phyloP scores from a whole-genome alignment of 2,113 vertebrate genomes.

The Cricetomys ansorgei region DNA sequence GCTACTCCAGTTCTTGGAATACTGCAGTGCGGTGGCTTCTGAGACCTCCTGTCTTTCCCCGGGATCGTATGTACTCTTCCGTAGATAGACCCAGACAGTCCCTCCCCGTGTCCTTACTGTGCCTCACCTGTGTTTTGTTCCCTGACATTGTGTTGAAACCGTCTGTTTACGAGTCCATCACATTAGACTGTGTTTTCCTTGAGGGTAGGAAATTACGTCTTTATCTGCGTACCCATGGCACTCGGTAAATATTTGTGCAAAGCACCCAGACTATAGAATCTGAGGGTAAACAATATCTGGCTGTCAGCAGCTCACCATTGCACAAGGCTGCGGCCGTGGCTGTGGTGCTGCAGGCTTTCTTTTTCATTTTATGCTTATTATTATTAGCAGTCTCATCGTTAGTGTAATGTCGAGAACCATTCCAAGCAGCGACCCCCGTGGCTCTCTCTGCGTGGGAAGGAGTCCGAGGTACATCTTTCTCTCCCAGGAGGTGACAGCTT shows the following conservation, averaged over 20 bases:
- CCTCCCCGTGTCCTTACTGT: neutral
- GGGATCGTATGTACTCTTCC: accelerated
- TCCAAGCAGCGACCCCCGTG: neutral
- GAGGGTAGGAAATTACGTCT: neutral
- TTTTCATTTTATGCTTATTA: slow-evolving; percentile 60
- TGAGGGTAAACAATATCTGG: neutral
- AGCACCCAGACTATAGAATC: neutral
- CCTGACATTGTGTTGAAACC: neutral
- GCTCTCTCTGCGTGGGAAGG: neutral
- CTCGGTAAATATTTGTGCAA: slow-evolving; percentile 45
- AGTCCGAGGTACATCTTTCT: neutral
- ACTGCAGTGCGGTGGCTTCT: accelerated
- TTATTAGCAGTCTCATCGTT: neutral
- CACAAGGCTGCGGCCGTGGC: accelerated
- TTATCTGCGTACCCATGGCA: neutral
- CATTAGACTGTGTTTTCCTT: neutral
- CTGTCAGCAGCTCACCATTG: neutral
- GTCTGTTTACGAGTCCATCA: neutral
- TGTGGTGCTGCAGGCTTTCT: neutral
- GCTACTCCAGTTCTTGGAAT: neutral
- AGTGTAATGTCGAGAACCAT: neutral
- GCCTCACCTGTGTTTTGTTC: neutral
- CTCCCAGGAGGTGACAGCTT: neutral
- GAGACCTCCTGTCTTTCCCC: accelerated
- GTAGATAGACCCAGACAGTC: accelerated